Evolutionary conservation across 2,113 vertebrate species (phyloP).

Genomic region (Tangachromis dhanisi): DNA sequence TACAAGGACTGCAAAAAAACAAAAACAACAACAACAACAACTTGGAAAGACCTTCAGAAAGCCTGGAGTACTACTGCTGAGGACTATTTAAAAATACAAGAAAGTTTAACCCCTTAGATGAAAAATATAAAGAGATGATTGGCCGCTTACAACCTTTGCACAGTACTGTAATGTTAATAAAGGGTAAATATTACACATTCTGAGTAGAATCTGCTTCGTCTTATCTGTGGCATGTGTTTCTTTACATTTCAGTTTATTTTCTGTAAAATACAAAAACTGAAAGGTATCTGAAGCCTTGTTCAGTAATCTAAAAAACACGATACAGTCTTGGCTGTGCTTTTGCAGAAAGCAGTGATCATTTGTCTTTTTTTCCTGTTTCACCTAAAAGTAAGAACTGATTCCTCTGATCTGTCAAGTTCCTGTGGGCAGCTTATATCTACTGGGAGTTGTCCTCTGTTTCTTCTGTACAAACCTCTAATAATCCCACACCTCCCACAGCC

Average conservation of each 20-base stretch:
- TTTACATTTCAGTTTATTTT: background rate
- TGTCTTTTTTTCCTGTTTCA: background rate
- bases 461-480: slow-evolving; percentile 33
- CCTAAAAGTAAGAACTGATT: background rate
- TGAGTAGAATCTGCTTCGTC: background rate
- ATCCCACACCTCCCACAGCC: slow-evolving; percentile 9
- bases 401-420: background rate
- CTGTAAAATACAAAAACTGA: background rate
- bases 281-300: background rate
- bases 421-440: slow-evolving; percentile 18
- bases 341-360: background rate
- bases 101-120: background rate
- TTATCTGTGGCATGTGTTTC: background rate
- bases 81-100: background rate
- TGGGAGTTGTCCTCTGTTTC: slow-evolving; percentile 31
- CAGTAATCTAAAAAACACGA: background rate
- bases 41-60: background rate
- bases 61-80: background rate
- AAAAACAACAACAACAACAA: background rate
- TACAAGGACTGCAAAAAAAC: background rate
- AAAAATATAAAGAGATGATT: background rate
- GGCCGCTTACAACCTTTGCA: background rate
- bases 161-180: background rate
- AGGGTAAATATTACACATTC: background rate
- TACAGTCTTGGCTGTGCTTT: background rate